phyloP scores from a whole-genome alignment of 2,113 vertebrate genomes.

The Cryptoleucopteryx plumbea region DNA sequence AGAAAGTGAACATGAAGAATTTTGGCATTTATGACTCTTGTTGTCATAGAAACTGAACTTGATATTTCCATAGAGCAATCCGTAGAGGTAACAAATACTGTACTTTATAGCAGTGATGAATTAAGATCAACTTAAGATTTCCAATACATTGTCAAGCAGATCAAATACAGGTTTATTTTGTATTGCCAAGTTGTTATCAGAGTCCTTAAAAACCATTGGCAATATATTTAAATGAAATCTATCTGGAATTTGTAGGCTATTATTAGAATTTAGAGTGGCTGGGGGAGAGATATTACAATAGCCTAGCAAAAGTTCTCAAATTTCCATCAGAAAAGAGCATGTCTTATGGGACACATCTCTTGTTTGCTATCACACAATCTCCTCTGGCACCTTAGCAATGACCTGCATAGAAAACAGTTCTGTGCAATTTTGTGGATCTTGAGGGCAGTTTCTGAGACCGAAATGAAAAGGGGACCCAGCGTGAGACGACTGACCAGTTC shows the following conservation, averaged over 20 bases:
- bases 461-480: fast-evolving
- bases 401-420: neutral
- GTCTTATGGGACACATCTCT: neutral
- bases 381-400: neutral
- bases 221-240: neutral
- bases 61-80: slow-evolving; percentile 49
- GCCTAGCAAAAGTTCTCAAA: neutral
- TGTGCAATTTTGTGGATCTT: fast-evolving
- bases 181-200: neutral
- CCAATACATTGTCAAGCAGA: slow-evolving; percentile 11
- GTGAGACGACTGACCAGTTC: fast-evolving
- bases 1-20: slow-evolving; percentile 52
- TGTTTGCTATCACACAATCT: too few species aligned
- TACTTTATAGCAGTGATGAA: slow-evolving; percentile 24
- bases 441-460: fast-evolving
- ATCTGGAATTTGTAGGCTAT: neutral
- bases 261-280: neutral
- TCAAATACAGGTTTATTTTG: slow-evolving; percentile 19
- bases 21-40: slow-evolving; percentile 59
- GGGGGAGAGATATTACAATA: neutral
- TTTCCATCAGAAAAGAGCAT: neutral
- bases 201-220: neutral
- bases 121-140: slow-evolving; percentile 45
- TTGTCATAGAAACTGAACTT: slow-evolving; percentile 66
- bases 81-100: slow-evolving; percentile 14